These are phyloP conservation scores for Polyergus mexicanus DNA, from an alignment of 1,140 invertebrate genomes.

Conservation along the genomic window DNA sequence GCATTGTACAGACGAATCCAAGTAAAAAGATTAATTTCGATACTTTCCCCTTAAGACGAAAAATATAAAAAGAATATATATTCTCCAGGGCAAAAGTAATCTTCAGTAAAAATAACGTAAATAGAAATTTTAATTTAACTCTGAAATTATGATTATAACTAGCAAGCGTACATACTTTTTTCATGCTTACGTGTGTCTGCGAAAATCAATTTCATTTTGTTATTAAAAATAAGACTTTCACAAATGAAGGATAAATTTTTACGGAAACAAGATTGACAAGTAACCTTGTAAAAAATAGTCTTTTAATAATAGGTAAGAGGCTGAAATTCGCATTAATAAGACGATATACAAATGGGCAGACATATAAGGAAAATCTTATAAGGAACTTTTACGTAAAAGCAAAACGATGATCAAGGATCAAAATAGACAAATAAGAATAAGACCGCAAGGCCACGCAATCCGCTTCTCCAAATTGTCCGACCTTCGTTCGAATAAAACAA, in stretches of 20 bases:
- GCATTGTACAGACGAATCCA: not conserved
- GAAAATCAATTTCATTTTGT: not conserved
- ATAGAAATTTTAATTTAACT: constrained; percentile 30
- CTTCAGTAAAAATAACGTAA: not conserved
- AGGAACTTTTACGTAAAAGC: not conserved
- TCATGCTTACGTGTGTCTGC: not conserved
- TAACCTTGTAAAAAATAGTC: not conserved
- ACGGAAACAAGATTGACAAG: not conserved
- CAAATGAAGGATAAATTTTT: not conserved
- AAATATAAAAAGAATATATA: constrained; percentile 15
- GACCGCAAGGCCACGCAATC: not conserved
- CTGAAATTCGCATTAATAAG: not conserved
- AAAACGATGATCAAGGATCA: not conserved
- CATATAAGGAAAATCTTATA: too few species aligned
- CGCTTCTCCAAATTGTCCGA: not conserved
- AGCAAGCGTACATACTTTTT: not conserved
- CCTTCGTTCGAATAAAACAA: not conserved
- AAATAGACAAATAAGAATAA: not conserved
- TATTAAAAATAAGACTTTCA: not conserved
- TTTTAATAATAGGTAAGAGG: not conserved
- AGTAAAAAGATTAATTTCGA: constrained; percentile 37
- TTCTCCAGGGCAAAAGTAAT: not conserved
- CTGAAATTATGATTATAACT: constrained; percentile 20
- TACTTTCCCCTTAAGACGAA: too few species aligned
- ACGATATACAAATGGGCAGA: not conserved